phyloP scores from a whole-genome alignment of 1,140 invertebrate genomes.

The Drosophila elegans region DNA sequence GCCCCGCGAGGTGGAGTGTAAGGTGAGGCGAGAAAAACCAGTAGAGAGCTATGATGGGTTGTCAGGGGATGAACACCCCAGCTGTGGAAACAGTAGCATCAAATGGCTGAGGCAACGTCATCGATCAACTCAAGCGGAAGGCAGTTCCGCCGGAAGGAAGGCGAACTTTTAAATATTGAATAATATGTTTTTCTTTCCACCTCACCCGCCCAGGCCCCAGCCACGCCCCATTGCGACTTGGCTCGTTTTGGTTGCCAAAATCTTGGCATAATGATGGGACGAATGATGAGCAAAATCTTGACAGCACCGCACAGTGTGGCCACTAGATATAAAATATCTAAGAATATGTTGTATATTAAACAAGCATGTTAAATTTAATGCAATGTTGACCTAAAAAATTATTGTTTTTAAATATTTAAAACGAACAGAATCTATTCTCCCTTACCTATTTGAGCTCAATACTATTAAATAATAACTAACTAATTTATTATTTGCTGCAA shows the following conservation, averaged over 20 bases:
- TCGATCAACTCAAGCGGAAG: constrained; percentile 70
- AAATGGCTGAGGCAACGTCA: constrained; percentile 32
- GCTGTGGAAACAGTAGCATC: neutral
- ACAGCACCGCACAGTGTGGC: constrained; percentile 9
- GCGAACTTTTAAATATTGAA: constrained; percentile 72
- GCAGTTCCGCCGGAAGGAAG: constrained; percentile 49
- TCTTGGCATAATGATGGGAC: constrained; percentile 37
- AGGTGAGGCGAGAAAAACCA: constrained; percentile 20
- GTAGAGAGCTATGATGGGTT: constrained; percentile 20
- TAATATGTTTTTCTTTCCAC: constrained; percentile 58
- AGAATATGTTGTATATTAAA: too few relatives aligned
- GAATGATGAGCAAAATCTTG: constrained; percentile 39
- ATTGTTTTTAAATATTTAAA: too few relatives aligned
- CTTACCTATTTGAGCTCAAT: too few relatives aligned
- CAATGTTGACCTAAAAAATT: too few relatives aligned
- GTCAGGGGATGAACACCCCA: constrained; percentile 43
- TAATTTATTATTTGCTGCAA: too few relatives aligned
- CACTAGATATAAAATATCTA: neutral
- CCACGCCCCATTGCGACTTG: constrained; percentile 26
- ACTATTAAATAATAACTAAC: too few relatives aligned
- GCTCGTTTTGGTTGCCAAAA: constrained; percentile 12
- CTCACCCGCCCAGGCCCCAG: neutral
- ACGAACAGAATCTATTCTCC: too few relatives aligned
- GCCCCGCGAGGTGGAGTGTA: constrained; percentile 6
- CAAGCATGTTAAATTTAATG: too few relatives aligned